Evolutionary conservation across 2,888 invertebrate genomes (phyloP), one percentile per base, ranked within the genome.

Genomic region (Clostera curtula): DNA sequence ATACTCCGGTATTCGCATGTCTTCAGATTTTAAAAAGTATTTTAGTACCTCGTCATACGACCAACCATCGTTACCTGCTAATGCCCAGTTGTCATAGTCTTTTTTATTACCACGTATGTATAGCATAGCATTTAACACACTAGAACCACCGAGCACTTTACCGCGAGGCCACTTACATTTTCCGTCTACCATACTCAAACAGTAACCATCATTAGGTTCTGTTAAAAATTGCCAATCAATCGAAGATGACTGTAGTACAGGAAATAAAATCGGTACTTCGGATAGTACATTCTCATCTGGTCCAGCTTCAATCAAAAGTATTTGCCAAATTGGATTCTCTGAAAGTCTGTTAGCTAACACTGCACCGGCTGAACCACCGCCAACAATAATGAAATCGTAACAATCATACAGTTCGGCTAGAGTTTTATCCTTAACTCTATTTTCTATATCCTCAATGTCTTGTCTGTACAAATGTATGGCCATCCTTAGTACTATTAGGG

Each of bases 101-200:
- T 76, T 85, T 25, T 86, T 87, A 58, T 96, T 95, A 0, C 96
- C 96, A 27, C 96, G 82, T 0, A 95, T 84, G 54, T 96, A 96
- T 32, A 94, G 82, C 96, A 97, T 96, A 9, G 95, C 96, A 62
- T 96, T 96, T 2, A 96, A 72, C 1, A 91, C 91, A 52, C 94
- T 93, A 7, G 90, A 90, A 0, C 96, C 96, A 11, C 91, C 91
- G 10, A 93, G 75, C 4, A 91, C 90, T 75, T 91, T 92, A 0
- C 91, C 95, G 12, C 95, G 85, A 0, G 93, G 93, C 92, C 92
- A 93, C 42, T 87, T 88, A 49, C 92, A 92, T 26, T 80, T 72
- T 4, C 75, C 80, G 19, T 87, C 85, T 18, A 86, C 71, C 89
- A 91, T 90, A 14, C 87, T 87, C 43, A 89, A 75, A 50, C 93